phyloP scores from a whole-genome alignment of 2,797 vertebrate genomes.

The Chromobotia macracanthus region DNA sequence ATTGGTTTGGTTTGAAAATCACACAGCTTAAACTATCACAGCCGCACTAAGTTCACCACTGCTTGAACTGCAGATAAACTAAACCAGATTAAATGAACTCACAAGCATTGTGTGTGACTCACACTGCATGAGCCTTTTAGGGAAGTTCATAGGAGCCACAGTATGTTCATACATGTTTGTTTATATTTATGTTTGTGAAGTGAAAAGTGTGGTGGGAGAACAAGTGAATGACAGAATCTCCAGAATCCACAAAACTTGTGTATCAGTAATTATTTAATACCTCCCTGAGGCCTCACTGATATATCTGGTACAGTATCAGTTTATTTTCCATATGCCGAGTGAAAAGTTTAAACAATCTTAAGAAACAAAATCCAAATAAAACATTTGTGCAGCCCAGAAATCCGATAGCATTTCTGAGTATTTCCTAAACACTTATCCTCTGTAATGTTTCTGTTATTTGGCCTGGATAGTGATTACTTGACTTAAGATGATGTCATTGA shows the following conservation, averaged over 20 bases:
- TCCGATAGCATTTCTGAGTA: conserved; percentile 32
- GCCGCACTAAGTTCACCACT: conserved; percentile 47
- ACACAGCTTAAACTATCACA: conserved; percentile 28
- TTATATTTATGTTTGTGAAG: conserved; percentile 61
- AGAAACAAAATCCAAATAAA: conserved; percentile 32
- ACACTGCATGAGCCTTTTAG: conserved; percentile 73
- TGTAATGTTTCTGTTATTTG: conserved; percentile 41
- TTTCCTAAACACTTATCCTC: conserved; percentile 39
- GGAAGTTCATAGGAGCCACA: conserved; percentile 68
- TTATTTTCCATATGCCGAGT: background rate
- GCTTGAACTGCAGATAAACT: conserved; percentile 60
- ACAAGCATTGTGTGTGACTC: conserved; percentile 58
- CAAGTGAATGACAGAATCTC: conserved; percentile 7
- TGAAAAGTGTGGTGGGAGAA: conserved; percentile 53
- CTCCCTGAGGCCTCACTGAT: conserved; percentile 2
- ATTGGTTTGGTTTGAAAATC: conserved; percentile 46
- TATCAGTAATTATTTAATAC: conserved; percentile 11
- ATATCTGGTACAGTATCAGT: background rate
- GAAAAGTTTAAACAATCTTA: conserved; percentile 5
- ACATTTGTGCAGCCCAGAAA: conserved; percentile 5
- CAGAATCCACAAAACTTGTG: no score
- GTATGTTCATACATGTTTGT: conserved; percentile 54
- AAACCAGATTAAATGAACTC: conserved; percentile 34
- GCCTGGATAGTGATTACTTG: conserved; percentile 81
- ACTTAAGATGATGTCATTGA: conserved; percentile 88